Percentiles rank a stretch among this genome's conserved stretches.
These are phyloP conservation scores for Troilus luridus DNA, from an alignment of 2,888 invertebrate species.

Conservation along the genomic window DNA sequence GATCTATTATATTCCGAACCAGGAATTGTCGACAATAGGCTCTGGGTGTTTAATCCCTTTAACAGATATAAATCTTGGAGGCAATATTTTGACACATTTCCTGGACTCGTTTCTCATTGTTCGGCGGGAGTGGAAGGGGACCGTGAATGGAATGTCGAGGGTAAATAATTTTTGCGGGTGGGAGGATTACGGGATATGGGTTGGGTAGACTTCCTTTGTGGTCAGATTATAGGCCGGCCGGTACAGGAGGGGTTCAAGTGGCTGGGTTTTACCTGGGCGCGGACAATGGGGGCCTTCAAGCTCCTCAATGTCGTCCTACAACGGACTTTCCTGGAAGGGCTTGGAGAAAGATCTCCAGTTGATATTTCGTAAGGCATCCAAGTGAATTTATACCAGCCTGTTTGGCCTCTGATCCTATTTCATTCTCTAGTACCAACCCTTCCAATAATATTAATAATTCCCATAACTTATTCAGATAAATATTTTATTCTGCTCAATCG, in stretches of 20 bases:
- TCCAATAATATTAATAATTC: background rate
- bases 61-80: slow-evolving; percentile 42
- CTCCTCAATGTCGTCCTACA: slow-evolving; percentile 40
- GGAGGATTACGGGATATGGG: slow-evolving; percentile 53
- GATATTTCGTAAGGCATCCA: background rate
- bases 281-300: slow-evolving; percentile 20
- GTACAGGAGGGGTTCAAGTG: slow-evolving; percentile 29
- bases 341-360: slow-evolving; percentile 18
- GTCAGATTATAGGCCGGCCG: slow-evolving; percentile 52
- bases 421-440: background rate
- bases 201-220: slow-evolving; percentile 53
- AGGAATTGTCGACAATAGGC: slow-evolving; percentile 21
- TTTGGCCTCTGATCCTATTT: background rate
- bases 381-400: background rate
- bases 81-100: slow-evolving; percentile 49
- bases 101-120: slow-evolving; percentile 14
- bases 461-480: background rate
- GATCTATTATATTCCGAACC: slow-evolving; percentile 10
- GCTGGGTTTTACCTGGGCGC: slow-evolving; percentile 38
- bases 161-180: slow-evolving; percentile 57
- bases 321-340: slow-evolving; percentile 41
- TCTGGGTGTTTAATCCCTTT: slow-evolving; percentile 36
- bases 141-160: slow-evolving; percentile 46
- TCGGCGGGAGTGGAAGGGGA: slow-evolving; percentile 34
- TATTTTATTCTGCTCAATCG: background rate